A percentile compares a stretch with the other conserved stretches of the same genome.
These are phyloP conservation scores for Syngnathus typhle DNA, from an alignment of 2,113 vertebrate species.

Conservation along the genomic window DNA sequence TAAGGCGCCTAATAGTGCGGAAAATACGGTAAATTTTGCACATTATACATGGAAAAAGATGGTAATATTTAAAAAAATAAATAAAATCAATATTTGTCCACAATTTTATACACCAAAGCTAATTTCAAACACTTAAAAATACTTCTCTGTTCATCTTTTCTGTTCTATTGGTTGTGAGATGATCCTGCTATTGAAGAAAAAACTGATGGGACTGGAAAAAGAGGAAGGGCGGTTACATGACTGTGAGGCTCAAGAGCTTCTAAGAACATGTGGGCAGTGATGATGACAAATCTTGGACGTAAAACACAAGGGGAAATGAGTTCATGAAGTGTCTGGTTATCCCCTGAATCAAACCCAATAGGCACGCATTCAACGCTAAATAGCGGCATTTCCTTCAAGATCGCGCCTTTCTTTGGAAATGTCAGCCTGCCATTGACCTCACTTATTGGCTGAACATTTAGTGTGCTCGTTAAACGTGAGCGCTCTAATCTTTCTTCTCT, in stretches of 20 bases:
- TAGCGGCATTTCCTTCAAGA: constrained; percentile 1
- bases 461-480: neutral
- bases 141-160: neutral
- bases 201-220: neutral
- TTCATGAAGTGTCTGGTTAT: neutral
- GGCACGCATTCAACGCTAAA: neutral
- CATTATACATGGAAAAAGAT: no score
- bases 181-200: neutral
- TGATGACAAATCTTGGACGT: neutral
- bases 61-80: no score
- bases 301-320: constrained; percentile 1
- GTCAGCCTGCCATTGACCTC: neutral
- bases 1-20: no score
- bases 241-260: constrained; percentile 17
- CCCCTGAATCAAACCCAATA: constrained; percentile 2
- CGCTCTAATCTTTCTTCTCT: neutral
- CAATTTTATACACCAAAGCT: neutral
- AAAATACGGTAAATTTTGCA: no score
- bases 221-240: constrained; percentile 25
- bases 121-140: neutral
- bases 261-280: neutral
- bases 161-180: neutral
- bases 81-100: no score
- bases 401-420: constrained; percentile 20
- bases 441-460: constrained; percentile 14